Base-by-base conservation (phyloP, 1,140 invertebrate species). In the Caerostris darwini region DNA sequence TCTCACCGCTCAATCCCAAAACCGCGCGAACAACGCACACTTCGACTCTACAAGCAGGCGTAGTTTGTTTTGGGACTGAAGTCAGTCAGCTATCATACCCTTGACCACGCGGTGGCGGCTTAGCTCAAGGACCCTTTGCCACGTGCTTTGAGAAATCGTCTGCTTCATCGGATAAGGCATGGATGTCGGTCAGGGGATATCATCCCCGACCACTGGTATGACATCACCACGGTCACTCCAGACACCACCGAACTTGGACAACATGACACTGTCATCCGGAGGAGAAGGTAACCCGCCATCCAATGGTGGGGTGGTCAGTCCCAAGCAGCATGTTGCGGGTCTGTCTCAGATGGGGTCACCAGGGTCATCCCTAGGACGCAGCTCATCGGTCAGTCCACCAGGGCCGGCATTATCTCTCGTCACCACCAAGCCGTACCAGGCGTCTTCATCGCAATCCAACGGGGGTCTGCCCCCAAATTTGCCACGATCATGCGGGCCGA, bases 211-310 rank as follows among this genome's bases (percentile, higher is more conserved):
- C 67, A 57, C 64, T 57, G 90, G 89, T 53, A 87, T 92, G 90
- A 71, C 94, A 34, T 94, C 94, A 19, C 94, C 93, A 10, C 69
- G 88, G 61, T 94, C 93, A 58, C 67, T 94, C 8, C 90, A 94
- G 82, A 94, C 94, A 50, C 94, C 94, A 14, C 94, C 94, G 2
- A 94, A 94, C 81, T 58, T 94, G 58, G 94, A 94, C 83, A 91
- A 91, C 50, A 92, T 91, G 83, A 88, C 83, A 12, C 17, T 94
- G n/a, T 77, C 98, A 87, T 77, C 71, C 5, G 98, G 98, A 86
- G 98, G 59, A 53, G 82, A 69, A 5, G 54, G 34, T 5, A 67
- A 90, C 59, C 57, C 67, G 5, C 64, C 85, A 12, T 53, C 82
- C 54, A 83, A 64, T 59, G 82, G 56, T 50, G 69, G 92, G 0